Evolutionary conservation across 2,113 vertebrate genomes (phyloP).

Genomic region (Cyprinodon tularosa): DNA sequence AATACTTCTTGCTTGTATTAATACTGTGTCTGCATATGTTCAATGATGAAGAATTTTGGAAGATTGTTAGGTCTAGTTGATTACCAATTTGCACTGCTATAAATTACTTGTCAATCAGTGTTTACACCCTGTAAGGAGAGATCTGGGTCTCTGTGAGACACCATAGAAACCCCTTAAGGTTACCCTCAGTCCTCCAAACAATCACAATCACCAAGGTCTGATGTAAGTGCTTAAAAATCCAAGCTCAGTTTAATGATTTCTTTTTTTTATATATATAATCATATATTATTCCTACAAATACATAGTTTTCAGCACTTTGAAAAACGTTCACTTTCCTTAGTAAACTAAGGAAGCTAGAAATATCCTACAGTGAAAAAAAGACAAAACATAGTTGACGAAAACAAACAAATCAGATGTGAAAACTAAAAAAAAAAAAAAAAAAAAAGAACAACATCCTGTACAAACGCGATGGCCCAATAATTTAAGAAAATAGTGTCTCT

Average conservation of each 20-base stretch:
- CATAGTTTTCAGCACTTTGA: slow-evolving; percentile 82
- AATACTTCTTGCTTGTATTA: neutral
- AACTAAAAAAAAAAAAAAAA: slow-evolving; percentile 75
- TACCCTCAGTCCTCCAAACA: slow-evolving; percentile 24
- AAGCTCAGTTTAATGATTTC: slow-evolving; percentile 81
- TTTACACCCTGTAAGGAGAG: neutral
- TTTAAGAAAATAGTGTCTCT: slow-evolving; percentile 90
- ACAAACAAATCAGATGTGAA: slow-evolving; percentile 66
- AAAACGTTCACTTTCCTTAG: slow-evolving; percentile 78
- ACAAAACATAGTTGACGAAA: slow-evolving; percentile 62
- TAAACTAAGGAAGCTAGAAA: slow-evolving; percentile 82
- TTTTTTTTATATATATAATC: slow-evolving; percentile 71
- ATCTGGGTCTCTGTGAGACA: neutral
- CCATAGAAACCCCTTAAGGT: neutral
- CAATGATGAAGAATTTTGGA: neutral
- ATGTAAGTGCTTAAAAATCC: slow-evolving; percentile 82
- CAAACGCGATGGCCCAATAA: slow-evolving; percentile 86
- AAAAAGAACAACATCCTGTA: slow-evolving; percentile 80
- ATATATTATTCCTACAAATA: slow-evolving; percentile 85
- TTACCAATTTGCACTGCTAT: slow-evolving; percentile 5
- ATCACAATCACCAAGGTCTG: slow-evolving; percentile 57
- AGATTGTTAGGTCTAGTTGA: neutral
- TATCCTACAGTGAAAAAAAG: slow-evolving; percentile 80
- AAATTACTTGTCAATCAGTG: neutral
- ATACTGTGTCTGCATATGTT: neutral